Base-by-base conservation (phyloP, 37 sponge, comb jelly and placozoan species). In the Oscarella lobularis region DNA sequence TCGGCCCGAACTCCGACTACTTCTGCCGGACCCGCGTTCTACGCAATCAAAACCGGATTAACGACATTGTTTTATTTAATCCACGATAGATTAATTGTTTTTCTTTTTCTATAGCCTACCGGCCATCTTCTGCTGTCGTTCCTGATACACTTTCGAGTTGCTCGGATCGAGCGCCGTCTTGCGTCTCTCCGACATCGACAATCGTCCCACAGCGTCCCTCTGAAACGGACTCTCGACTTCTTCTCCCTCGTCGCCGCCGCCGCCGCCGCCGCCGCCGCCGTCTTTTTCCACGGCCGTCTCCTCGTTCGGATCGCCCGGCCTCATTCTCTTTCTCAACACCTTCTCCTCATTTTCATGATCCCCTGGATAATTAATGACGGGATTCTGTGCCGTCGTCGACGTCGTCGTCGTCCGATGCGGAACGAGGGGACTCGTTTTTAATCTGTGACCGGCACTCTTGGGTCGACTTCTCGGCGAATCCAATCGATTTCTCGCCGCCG, bases 191-290 rank as follows among this genome's bases (percentile, higher is more conserved):
- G 60, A 48, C 60, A 48, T 48, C 60, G 60, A 48, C 60, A 48
- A 20, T 48, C 60, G 60, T 20, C 60, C 60, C 9, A 48, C 60
- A 48, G 60, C 60, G 60, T 48, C 60, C 20, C 60, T 9, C 20
- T 48, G 60, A 48, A 48, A 48, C 60, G 60, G 60, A 48, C 60
- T 48, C 14, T 48, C 60, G 60, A n/a, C n/a, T n/a, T n/a, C n/a
- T n/a, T n/a, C n/a, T n/a, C n/a, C n/a, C n/a, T n/a, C n/a, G n/a
- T n/a, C n/a, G n/a, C n/a, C n/a, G n/a, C n/a, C n/a, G n/a, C n/a
- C n/a, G n/a, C n/a, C n/a, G n/a, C n/a, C n/a, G n/a, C n/a, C n/a
- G n/a, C n/a, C n/a, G n/a, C n/a, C n/a, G n/a, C n/a, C n/a, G n/a
- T n/a, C n/a, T n/a, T n/a, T n/a, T 20, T 20, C 60, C 9, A 48